These are phyloP conservation scores for Budorcas taxicolor DNA, from an alignment of 2,113 vertebrate genomes.

Conservation along the genomic window DNA sequence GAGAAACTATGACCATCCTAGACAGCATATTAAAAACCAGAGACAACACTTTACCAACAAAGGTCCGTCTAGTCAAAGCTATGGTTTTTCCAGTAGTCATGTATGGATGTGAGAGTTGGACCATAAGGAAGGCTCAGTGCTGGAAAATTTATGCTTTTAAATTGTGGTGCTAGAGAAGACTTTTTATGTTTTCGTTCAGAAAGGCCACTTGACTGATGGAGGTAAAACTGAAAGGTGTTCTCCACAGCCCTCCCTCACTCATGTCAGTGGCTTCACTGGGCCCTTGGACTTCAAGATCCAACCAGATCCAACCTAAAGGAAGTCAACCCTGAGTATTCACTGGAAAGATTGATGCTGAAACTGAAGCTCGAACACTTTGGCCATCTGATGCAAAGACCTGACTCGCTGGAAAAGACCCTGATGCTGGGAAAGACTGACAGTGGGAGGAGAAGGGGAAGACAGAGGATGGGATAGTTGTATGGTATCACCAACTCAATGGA, in stretches of 20 bases:
- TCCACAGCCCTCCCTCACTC: constrained; percentile 76
- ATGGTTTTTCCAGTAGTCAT: neutral
- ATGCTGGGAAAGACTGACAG: neutral
- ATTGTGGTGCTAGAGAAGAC: neutral
- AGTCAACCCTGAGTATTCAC: neutral
- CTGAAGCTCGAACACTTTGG: neutral
- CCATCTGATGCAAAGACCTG: neutral
- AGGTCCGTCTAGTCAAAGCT: neutral
- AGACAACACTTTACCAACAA: neutral
- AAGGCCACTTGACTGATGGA: constrained; percentile 81
- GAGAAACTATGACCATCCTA: neutral
- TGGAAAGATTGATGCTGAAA: neutral
- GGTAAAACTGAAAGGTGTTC: constrained; percentile 51
- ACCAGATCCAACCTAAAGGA: neutral
- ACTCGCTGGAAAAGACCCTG: neutral
- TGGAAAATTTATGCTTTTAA: neutral
- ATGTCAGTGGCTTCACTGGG: constrained; percentile 70
- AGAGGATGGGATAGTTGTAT: neutral
- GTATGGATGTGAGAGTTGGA: neutral
- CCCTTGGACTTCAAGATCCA: neutral
- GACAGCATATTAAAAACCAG: neutral
- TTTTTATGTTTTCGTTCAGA: constrained; percentile 45
- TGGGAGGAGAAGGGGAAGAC: neutral
- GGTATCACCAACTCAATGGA: neutral
- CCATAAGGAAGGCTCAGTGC: neutral